These are phyloP conservation scores for Macropis europaea DNA, from an alignment of 2,888 invertebrate genomes.

Conservation along the genomic window DNA sequence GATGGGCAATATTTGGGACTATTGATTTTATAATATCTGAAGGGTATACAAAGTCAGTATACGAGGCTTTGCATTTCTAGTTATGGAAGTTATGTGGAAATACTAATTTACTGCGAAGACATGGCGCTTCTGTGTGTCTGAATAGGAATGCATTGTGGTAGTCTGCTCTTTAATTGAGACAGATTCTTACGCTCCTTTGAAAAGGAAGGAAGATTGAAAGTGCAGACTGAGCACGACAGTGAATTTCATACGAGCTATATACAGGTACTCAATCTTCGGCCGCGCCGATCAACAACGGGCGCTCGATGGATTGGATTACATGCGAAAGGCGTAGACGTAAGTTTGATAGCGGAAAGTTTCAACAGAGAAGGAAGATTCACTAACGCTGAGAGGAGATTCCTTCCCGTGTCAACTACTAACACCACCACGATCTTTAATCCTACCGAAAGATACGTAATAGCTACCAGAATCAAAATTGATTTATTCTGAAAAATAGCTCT, in stretches of 20 bases:
- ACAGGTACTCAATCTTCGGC: constrained; percentile 20
- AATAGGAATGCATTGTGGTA: too few relatives aligned
- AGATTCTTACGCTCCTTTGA: too few relatives aligned
- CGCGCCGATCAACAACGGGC: constrained; percentile 25
- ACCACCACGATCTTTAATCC: neutral
- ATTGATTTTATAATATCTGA: too few relatives aligned
- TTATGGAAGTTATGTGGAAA: too few relatives aligned
- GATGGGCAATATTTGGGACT: too few relatives aligned
- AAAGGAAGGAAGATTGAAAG: neutral
- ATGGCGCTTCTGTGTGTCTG: too few relatives aligned
- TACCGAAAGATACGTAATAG: neutral
- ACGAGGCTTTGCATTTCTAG: too few relatives aligned
- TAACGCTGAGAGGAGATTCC: constrained; percentile 1
- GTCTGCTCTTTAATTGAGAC: too few relatives aligned
- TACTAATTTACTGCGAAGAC: too few relatives aligned
- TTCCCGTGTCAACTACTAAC: constrained; percentile 35
- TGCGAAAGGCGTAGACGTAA: constrained; percentile 61
- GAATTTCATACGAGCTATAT: constrained; percentile 15
- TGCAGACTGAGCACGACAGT: neutral
- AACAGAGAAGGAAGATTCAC: neutral
- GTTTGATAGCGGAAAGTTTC: constrained; percentile 35
- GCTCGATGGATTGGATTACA: constrained; percentile 48
- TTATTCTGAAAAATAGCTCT: too few relatives aligned
- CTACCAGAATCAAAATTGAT: too few relatives aligned
- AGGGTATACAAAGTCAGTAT: too few relatives aligned